Evolutionary conservation across 1,140 invertebrate genomes (phyloP).

Genomic region (Bombus impatiens): DNA sequence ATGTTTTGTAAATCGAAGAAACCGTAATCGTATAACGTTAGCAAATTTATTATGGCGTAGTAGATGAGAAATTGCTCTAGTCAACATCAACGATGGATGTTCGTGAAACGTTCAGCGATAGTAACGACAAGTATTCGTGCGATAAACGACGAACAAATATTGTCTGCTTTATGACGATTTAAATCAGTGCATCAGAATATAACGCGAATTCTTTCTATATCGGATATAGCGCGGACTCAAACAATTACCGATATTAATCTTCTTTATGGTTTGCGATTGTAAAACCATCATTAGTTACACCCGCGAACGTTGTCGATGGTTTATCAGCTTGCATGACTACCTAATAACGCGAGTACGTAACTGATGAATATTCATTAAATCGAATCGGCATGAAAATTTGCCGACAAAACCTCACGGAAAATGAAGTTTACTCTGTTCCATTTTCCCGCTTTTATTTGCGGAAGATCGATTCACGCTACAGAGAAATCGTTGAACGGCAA

Average conservation of each 20-base stretch:
- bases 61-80: conserved; percentile 31
- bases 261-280: neutral
- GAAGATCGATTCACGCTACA: neutral
- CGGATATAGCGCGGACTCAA: no score
- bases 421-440: neutral
- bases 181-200: neutral
- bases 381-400: conserved; percentile 8
- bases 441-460: neutral
- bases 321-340: neutral
- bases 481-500: neutral
- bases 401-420: neutral
- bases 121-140: neutral
- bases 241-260: conserved; percentile 24
- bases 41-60: neutral
- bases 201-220: neutral
- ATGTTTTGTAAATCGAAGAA: neutral
- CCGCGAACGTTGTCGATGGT: neutral
- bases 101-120: neutral
- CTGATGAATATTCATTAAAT: conserved; percentile 12
- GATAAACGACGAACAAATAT: neutral
- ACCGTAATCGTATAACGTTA: no score
- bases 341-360: conserved; percentile 5
- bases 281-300: neutral
- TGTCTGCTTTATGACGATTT: neutral
- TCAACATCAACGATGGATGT: neutral